A percentile compares a stretch with the other conserved stretches of the same genome.
phyloP scores from a whole-genome alignment of 2,113 vertebrate species.

The Rostratula benghalensis region DNA sequence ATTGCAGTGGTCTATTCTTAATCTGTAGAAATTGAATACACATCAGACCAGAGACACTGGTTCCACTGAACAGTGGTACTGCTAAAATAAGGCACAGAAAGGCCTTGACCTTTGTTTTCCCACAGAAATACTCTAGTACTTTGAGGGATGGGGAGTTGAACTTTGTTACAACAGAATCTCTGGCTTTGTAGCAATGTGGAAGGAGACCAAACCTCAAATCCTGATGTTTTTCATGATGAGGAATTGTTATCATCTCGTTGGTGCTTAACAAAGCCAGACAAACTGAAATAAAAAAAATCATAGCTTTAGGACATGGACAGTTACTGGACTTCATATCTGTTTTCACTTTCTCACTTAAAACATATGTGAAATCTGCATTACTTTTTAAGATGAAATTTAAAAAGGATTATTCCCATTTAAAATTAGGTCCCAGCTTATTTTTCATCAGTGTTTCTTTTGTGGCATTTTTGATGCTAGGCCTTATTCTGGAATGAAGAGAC shows the following conservation, averaged over 20 bases:
- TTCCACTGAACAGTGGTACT: not conserved
- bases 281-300: not conserved
- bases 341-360: not conserved
- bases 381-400: not conserved
- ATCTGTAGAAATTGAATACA: not conserved
- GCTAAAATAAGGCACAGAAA: not conserved
- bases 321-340: not conserved
- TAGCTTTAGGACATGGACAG: not conserved
- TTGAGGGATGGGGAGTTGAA: not conserved
- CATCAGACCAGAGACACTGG: not conserved
- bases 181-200: not conserved
- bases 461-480: not conserved
- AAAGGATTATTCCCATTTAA: not conserved
- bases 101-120: not conserved
- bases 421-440: not conserved
- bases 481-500: not conserved
- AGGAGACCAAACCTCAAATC: not conserved
- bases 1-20: not conserved
- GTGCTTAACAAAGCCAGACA: not conserved
- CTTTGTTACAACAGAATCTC: not conserved
- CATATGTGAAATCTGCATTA: not conserved
- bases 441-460: not conserved
- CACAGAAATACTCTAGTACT: not conserved
- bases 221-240: not conserved
- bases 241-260: not conserved